phyloP scores from a whole-genome alignment of 2,888 invertebrate genomes.

The Melolontha melolontha region DNA sequence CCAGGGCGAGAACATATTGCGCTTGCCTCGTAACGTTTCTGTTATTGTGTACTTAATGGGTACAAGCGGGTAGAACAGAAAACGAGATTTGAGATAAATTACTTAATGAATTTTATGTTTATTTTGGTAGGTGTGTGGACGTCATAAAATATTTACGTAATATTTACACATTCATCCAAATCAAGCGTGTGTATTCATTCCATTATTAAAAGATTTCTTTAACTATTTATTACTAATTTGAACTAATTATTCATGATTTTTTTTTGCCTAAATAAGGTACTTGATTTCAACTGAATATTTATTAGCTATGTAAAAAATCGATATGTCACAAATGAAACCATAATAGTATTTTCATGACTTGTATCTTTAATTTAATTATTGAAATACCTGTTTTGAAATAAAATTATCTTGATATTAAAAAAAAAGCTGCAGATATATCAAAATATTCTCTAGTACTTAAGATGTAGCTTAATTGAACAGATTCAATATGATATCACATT shows the following conservation, averaged over 20 bases:
- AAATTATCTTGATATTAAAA: slow-evolving; percentile 21
- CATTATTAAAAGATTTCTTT: slow-evolving; percentile 25
- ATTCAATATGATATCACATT: slow-evolving; percentile 8
- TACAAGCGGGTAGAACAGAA: no score
- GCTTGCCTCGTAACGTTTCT: no score
- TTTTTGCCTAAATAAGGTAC: slow-evolving; percentile 21
- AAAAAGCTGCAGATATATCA: slow-evolving; percentile 15
- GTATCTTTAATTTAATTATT: slow-evolving; percentile 27
- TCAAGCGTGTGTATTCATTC: slow-evolving; percentile 2
- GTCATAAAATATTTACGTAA: slow-evolving; percentile 13
- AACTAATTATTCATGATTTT: slow-evolving; percentile 15
- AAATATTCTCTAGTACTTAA: slow-evolving; percentile 26
- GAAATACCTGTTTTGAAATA: slow-evolving; percentile 5
- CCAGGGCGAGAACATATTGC: no score
- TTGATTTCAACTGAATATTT: slow-evolving; percentile 26
- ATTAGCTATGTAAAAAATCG: slow-evolving; percentile 20
- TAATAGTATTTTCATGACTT: slow-evolving; percentile 9
- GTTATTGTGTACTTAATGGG: no score
- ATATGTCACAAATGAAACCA: slow-evolving; percentile 12
- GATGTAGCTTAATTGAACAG: slow-evolving; percentile 24
- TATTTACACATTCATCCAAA: slow-evolving; percentile 23
- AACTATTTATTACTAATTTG: slow-evolving; percentile 33
- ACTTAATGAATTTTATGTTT: no score
- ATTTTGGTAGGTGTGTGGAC: no score
- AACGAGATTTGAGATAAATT: no score